These are phyloP conservation scores for Amia ocellicauda DNA, from an alignment of 2,113 vertebrate genomes.

Conservation along the genomic window DNA sequence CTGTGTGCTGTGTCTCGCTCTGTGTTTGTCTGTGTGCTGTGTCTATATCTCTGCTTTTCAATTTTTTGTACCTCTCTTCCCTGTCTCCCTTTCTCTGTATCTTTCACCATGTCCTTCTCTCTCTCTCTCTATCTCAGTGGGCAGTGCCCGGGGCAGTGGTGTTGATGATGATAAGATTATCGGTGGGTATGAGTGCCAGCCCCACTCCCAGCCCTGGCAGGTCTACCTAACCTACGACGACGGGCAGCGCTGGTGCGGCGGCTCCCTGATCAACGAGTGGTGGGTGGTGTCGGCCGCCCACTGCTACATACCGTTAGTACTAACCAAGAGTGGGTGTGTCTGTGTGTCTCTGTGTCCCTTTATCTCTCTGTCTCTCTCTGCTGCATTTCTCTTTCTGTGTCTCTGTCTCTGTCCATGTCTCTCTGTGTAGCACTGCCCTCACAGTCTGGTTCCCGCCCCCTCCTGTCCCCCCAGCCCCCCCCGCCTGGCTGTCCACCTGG, in stretches of 20 bases:
- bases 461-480: no score
- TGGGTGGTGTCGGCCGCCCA: constrained; percentile 42
- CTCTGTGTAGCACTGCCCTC: background rate
- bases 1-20: background rate
- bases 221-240: constrained; percentile 40
- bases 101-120: background rate
- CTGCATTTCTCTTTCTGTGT: background rate
- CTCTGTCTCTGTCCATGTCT: background rate
- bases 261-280: constrained; percentile 33
- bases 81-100: background rate
- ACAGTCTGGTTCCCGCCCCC: background rate
- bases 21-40: background rate
- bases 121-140: background rate
- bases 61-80: background rate
- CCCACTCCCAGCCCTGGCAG: constrained; percentile 48
- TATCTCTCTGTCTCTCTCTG: background rate
- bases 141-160: background rate
- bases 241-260: constrained; percentile 42
- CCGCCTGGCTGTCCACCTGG: constrained; percentile 57
- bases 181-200: constrained; percentile 38
- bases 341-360: background rate
- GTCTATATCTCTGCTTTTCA: background rate
- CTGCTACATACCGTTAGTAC: constrained; percentile 39
- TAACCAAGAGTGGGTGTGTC: no score
- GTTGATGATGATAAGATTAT: constrained; percentile 41